Conservation (phyloP, 2,888 invertebrate genomes). For the Andrena praecox region DNA sequence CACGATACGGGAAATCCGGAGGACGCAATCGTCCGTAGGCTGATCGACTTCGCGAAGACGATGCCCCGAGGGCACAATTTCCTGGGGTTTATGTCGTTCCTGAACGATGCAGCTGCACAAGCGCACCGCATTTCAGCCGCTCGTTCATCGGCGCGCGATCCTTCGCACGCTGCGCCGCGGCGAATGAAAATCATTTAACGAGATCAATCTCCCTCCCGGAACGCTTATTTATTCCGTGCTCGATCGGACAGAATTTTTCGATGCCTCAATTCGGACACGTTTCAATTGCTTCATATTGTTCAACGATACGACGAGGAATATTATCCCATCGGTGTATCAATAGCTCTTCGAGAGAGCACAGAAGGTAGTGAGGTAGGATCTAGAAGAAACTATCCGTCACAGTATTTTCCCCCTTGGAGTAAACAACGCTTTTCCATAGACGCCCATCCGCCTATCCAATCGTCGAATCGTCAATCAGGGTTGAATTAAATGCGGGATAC, state of each 20-base stretch:
- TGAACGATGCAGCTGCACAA: slow-evolving; percentile 64
- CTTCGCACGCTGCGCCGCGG: slow-evolving; percentile 39
- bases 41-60: slow-evolving; percentile 72
- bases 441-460: no score
- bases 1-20: slow-evolving; percentile 66
- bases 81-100: slow-evolving; percentile 66
- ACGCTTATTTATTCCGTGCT: background rate
- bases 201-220: slow-evolving; percentile 16
- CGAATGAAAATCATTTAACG: slow-evolving; percentile 51
- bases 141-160: slow-evolving; percentile 56
- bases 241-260: background rate
- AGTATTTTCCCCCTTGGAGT: no score
- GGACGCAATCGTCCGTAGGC: slow-evolving; percentile 64
- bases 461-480: background rate
- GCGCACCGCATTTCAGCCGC: slow-evolving; percentile 33
- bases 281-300: no score
- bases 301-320: no score
- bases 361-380: no score
- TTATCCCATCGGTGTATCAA: no score
- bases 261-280: background rate
- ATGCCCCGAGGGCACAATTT: slow-evolving; percentile 71
- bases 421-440: no score
- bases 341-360: no score
- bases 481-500: background rate
- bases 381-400: no score